phyloP scores from a whole-genome alignment of 2,797 vertebrate species.

The Chiroxiphia lanceolata region DNA sequence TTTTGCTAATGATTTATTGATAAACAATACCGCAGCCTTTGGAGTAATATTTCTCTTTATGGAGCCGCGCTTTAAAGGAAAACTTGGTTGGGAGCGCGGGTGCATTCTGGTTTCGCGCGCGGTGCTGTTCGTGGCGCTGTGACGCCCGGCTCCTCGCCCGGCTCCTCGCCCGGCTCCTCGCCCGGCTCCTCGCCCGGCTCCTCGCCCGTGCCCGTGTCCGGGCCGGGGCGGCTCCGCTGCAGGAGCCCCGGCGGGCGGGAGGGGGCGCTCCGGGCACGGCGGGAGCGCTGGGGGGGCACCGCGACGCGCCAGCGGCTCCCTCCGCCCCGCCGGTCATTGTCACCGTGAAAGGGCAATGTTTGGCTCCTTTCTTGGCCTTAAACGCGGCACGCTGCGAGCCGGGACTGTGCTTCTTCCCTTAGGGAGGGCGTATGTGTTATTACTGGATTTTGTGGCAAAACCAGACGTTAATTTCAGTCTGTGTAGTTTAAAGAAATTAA shows the following conservation, averaged over 20 bases:
- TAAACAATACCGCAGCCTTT: background rate
- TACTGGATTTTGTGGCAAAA: background rate
- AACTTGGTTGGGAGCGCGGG: background rate
- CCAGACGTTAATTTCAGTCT: background rate
- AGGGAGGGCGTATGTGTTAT: accelerated
- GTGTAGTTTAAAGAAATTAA: background rate
- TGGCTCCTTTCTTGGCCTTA: background rate
- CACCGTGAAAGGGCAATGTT: no score
- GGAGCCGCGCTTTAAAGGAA: background rate
- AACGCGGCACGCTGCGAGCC: background rate
- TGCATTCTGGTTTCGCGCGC: no score
- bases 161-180: no score
- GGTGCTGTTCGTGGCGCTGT: accelerated
- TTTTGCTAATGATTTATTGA: background rate
- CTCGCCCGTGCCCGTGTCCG: no score
- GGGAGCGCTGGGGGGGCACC: background rate
- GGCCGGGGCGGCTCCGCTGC: no score
- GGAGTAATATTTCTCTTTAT: background rate
- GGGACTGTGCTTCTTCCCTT: background rate
- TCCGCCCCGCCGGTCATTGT: no score
- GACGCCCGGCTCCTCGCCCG: no score
- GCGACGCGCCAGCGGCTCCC: no score
- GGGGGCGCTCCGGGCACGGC: conserved; percentile 28
- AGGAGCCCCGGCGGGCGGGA: background rate
- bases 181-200: no score